Percentiles rank a stretch among this genome's conserved stretches.
phyloP scores from a whole-genome alignment of 2,797 vertebrate genomes.

The Cuculus canorus region DNA sequence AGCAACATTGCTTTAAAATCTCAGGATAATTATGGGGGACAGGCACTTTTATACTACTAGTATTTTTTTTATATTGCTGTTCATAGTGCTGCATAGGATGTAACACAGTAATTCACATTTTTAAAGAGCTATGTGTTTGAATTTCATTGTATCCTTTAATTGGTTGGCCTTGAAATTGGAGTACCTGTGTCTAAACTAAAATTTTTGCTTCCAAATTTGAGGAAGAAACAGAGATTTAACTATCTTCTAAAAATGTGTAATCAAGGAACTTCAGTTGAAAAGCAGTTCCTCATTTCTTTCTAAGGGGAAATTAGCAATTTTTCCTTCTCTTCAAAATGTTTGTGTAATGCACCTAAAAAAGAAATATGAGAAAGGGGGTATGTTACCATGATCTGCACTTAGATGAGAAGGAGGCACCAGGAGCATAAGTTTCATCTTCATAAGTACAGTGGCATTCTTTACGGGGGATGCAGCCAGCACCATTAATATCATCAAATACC shows the following conservation, averaged over 20 bases:
- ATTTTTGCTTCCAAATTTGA: not conserved
- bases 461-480: conserved; percentile 71
- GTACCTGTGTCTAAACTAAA: not conserved
- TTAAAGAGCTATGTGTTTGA: not conserved
- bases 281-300: not conserved
- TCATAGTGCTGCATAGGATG: not conserved
- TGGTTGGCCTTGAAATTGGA: not conserved
- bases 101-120: not conserved
- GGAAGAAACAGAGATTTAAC: not conserved
- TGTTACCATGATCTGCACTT: conserved; percentile 78
- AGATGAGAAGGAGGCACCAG: conserved; percentile 73
- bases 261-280: not conserved
- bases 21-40: not conserved
- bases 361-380: not conserved
- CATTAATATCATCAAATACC: conserved; percentile 79
- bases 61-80: not conserved
- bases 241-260: not conserved
- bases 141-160: not conserved
- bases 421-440: conserved; percentile 67
- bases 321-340: not conserved
- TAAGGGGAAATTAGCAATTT: not conserved
- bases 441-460: conserved; percentile 75
- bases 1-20: not conserved
- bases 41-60: not conserved
- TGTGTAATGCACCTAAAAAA: not conserved